These are phyloP conservation scores for Euura lappo DNA, from an alignment of 1,140 invertebrate genomes.

Conservation along the genomic window DNA sequence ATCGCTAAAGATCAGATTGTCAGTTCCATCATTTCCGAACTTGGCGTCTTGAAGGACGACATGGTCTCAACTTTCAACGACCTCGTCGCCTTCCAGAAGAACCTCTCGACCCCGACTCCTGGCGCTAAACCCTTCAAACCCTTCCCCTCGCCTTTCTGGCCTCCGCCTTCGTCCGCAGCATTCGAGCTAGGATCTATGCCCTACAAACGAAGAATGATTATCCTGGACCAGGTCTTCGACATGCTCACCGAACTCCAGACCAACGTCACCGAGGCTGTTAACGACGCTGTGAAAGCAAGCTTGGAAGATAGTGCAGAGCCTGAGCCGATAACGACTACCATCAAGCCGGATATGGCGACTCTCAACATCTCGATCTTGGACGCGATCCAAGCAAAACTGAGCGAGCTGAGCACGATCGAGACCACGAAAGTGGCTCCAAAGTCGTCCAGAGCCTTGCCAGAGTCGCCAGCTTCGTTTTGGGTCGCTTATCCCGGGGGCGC, in stretches of 20 bases:
- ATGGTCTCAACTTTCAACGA: slow-evolving; percentile 51
- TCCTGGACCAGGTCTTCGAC: slow-evolving; percentile 54
- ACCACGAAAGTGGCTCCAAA: slow-evolving; percentile 16
- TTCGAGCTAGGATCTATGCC: slow-evolving; percentile 30
- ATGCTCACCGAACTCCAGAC: slow-evolving; percentile 50
- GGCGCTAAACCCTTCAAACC: slow-evolving; percentile 41
- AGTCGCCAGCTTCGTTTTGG: slow-evolving; percentile 39
- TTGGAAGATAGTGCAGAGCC: neutral
- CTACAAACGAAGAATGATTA: slow-evolving; percentile 49
- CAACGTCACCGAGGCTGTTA: slow-evolving; percentile 45
- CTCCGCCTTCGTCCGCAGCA: slow-evolving; percentile 37
- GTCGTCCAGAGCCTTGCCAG: slow-evolving; percentile 8
- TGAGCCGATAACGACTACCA: neutral
- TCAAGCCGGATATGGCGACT: neutral
- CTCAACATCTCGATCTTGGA: slow-evolving; percentile 45
- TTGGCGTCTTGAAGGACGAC: slow-evolving; percentile 46
- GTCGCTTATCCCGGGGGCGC: slow-evolving; percentile 34
- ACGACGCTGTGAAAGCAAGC: slow-evolving; percentile 37
- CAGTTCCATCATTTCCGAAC: slow-evolving; percentile 46
- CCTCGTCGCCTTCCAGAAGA: slow-evolving; percentile 44
- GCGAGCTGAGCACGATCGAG: slow-evolving; percentile 24
- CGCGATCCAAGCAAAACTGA: slow-evolving; percentile 43
- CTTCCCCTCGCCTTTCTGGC: slow-evolving; percentile 33
- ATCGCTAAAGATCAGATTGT: slow-evolving; percentile 50
- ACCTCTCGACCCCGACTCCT: slow-evolving; percentile 17